phyloP scores from a whole-genome alignment of 2,113 vertebrate genomes.

The Charina bottae region DNA sequence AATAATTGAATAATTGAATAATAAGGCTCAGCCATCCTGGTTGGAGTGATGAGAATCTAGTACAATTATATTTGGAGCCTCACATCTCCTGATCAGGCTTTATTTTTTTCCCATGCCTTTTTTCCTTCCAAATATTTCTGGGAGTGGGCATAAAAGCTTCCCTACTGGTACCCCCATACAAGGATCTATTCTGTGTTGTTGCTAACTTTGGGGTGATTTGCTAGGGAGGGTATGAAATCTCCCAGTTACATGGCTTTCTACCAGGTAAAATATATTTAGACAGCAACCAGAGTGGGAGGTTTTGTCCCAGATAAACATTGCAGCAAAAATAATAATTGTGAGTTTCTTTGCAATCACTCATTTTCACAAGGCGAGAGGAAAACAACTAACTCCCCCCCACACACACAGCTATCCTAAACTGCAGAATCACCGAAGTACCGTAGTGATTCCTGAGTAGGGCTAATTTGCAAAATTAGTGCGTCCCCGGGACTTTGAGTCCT shows the following conservation, averaged over 20 bases:
- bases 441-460: too few species aligned
- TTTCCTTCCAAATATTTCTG: too few species aligned
- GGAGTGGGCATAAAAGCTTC: too few species aligned
- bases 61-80: background rate
- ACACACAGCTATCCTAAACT: background rate
- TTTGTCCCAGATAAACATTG: background rate
- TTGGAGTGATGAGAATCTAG: background rate
- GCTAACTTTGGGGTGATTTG: background rate
- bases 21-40: background rate
- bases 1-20: too few species aligned
- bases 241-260: background rate
- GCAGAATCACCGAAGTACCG: too few species aligned
- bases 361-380: background rate
- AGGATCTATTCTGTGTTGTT: background rate
- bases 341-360: background rate
- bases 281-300: background rate
- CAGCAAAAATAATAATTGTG: background rate
- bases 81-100: too few species aligned
- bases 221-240: background rate
- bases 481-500: background rate
- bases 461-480: background rate
- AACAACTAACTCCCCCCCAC: background rate
- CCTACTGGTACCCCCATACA: background rate
- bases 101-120: background rate
- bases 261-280: constrained; percentile 7